A percentile compares a stretch with the other conserved stretches of the same genome.
Evolutionary conservation across 1,140 invertebrate species (phyloP).

Genomic region (Aporrectodea caliginosa): DNA sequence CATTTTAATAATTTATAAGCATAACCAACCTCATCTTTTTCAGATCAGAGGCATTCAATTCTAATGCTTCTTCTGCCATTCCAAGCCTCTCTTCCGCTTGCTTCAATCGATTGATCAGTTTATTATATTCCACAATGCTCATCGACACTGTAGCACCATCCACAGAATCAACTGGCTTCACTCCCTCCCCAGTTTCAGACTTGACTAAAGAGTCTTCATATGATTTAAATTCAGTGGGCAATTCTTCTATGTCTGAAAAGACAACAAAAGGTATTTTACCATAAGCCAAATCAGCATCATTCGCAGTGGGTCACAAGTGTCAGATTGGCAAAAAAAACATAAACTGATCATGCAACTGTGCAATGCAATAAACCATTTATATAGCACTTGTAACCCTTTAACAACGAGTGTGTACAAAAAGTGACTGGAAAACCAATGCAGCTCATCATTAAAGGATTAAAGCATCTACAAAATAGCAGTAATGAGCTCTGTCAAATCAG

Average conservation of each 20-base stretch:
- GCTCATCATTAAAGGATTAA: no score
- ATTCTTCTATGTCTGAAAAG: background rate
- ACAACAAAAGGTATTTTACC: background rate
- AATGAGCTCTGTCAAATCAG: no score
- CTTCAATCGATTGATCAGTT: background rate
- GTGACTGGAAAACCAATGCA: no score
- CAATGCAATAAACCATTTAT: no score
- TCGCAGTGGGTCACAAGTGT: no score
- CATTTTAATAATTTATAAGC: background rate
- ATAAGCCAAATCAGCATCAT: no score
- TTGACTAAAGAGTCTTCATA: background rate
- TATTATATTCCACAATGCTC: background rate
- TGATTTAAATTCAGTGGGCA: background rate
- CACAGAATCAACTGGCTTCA: background rate
- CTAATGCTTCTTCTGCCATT: background rate
- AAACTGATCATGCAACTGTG: background rate
- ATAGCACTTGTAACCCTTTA: no score
- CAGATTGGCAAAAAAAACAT: background rate
- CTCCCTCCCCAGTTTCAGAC: background rate
- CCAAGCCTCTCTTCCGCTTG: background rate
- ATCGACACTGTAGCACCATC: background rate
- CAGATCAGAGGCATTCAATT: background rate
- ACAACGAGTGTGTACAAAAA: background rate
- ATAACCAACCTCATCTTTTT: background rate
- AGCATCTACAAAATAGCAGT: no score